Evolutionary conservation across 35 echinoderm and acorn worm species (phyloP), one percentile per base, ranked within the genome.

Genomic region (Hemicentrotus pulcherrimus): DNA sequence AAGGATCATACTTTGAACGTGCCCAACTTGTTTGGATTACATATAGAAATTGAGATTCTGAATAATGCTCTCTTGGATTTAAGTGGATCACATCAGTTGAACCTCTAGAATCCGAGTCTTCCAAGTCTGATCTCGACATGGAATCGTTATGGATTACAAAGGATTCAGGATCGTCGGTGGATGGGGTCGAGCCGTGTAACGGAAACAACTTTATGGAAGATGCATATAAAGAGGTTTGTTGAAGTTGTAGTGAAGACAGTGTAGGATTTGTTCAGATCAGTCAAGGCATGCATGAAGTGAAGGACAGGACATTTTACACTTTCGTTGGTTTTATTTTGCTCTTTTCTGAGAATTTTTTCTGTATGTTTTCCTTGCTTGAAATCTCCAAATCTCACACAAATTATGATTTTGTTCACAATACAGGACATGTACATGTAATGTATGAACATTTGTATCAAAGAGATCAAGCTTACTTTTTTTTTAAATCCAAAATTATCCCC

Each of bases 121-220:
- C 65, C 28, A 78, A 22, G 22, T 28, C 19, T n/a, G 19, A 78
- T 78, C 65, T 78, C 6, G 65, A 78, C 15, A 90, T 90, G 88
- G 88, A 90, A 90, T 90, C 88, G 12, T 90, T 90, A 90, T 90
- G 88, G 88, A 90, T 90, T 90, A 90, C 88, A 30, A 90, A 90
- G 88, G 88, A 90, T 90, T 78, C 65, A 78, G 88, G 88, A 30
- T 45, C 88, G 14, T 90, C 88, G 12, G 88, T 90, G 32, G 88
- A 90, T 19, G 32, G 88, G 12, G 32, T 45, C 32, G 88, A 90
- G 15, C n/a, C 88, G 32, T 90, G 88, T 9, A 90, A 33, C 24
- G 88, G 88, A 90, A 90, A 47, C 46, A 30, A 32, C 88, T 90
- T 33, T 5, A 15, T 90, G 88, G 88, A 33, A 45, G 32, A 47